Conservation (phyloP, 2,797 vertebrate genomes). For the Chaunax sp. region DNA sequence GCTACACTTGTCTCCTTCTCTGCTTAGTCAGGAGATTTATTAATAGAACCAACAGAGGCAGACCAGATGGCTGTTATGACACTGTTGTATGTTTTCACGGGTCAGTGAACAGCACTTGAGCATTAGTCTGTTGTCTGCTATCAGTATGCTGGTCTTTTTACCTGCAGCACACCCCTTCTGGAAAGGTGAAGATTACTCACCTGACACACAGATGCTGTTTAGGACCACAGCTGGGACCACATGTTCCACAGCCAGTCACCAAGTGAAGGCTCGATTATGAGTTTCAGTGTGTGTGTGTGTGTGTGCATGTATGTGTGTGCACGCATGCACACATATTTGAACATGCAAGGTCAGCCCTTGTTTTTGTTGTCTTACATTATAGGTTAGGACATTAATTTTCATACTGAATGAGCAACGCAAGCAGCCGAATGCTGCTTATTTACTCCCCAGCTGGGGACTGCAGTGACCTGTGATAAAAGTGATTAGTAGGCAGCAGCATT, state of each 20-base stretch:
- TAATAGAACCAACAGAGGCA: slow-evolving; percentile 55
- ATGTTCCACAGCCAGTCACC: slow-evolving; percentile 38
- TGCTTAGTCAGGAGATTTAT: slow-evolving; percentile 67
- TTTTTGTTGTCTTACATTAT: slow-evolving; percentile 27
- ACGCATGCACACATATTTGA: neutral
- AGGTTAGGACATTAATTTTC: slow-evolving; percentile 32
- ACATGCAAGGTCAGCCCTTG: slow-evolving; percentile 30
- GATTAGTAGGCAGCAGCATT: slow-evolving; percentile 30
- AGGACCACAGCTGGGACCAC: too few species aligned
- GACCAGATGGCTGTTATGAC: slow-evolving; percentile 74
- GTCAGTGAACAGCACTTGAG: slow-evolving; percentile 56
- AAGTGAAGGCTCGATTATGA: slow-evolving; percentile 13
- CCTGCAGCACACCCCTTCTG: slow-evolving; percentile 47
- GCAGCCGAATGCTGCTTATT: slow-evolving; percentile 24
- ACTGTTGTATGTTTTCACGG: slow-evolving; percentile 64
- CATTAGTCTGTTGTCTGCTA: slow-evolving; percentile 62
- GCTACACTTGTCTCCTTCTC: slow-evolving; percentile 27
- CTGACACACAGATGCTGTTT: slow-evolving; percentile 71
- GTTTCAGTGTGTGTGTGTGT: neutral
- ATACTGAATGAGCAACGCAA: slow-evolving; percentile 20
- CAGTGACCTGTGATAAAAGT: slow-evolving; percentile 36
- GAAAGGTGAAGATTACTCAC: slow-evolving; percentile 56
- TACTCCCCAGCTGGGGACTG: slow-evolving; percentile 40
- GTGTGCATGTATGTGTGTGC: neutral
- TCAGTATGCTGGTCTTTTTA: slow-evolving; percentile 59